Base-by-base conservation (phyloP, 2,797 vertebrate species). In the Anguilla anguilla region DNA sequence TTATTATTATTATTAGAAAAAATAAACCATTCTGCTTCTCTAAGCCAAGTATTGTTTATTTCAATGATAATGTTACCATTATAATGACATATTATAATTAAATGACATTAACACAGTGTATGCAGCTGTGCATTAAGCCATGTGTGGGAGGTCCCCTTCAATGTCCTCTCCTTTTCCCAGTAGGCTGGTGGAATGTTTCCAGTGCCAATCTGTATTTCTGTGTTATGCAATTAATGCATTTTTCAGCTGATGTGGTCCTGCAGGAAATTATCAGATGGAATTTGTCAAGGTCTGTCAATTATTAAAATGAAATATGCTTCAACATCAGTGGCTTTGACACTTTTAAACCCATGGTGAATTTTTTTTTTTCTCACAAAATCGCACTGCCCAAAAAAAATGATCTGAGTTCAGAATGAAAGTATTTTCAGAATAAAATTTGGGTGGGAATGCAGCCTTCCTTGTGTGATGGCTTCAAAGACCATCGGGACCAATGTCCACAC, bases 251-350 rank as follows among this genome's bases (percentile, higher is more conserved):
- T 17, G 74, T 22, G 2, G 35, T 39, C 35, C 74, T 79, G 39
- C 35, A 79, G 31, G 74, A 82, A 51, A 82, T 82, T 49, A 51
- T n/a, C 11, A 51, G 25, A 51, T 82, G 79, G 79, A 82, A n/a
- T 82, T 82, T 82, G 79, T 79, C 46, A 82, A 82, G 79, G 79
- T n/a, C 46, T 10, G 22, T 51, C 46, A 82, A 51, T 82, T 82
- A 82, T 82, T 82, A n/a, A 51, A 82, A 82, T 51, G 19, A 82
- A n/a, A 13, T 22, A 82, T 51, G 25, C 79, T 82, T 82, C 22
- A 49, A 49, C 19, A n/a, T 7, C 46, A 82, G 46, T 49, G 79
- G 79, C 7, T 43, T 79, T 43, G 39, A 46, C 74, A 43, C 35
- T 25, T 79, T 35, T 7, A 43, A 6, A 74, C 39, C 69, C n/a